A percentile compares a stretch with the other conserved stretches of the same genome.
These are phyloP conservation scores for Alexandromys fortis DNA, from an alignment of 2,113 vertebrate species.

Conservation along the genomic window DNA sequence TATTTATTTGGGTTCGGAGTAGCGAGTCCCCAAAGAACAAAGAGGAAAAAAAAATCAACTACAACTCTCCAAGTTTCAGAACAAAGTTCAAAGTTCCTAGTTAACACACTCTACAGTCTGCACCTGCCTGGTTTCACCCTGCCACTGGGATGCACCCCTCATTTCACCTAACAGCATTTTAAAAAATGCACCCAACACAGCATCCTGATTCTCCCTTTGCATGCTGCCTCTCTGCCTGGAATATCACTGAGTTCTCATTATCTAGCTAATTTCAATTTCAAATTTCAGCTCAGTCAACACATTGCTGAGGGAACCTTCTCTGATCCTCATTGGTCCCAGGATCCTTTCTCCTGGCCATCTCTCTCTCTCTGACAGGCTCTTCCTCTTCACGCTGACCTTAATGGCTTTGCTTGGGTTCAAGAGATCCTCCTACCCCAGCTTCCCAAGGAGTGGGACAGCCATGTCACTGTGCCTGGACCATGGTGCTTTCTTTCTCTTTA, in stretches of 20 bases:
- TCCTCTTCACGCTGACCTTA: too few species aligned
- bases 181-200: too few species aligned
- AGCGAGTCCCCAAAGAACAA: background rate
- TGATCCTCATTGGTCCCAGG: background rate
- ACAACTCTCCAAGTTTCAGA: background rate
- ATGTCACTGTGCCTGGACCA: background rate
- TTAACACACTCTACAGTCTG: background rate
- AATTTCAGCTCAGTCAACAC: background rate
- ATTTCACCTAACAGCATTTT: background rate
- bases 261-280: background rate
- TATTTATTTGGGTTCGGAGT: background rate
- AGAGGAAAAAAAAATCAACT: background rate
- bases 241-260: background rate
- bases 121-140: background rate
- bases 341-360: background rate
- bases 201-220: background rate
- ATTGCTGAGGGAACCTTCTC: constrained; percentile 5
- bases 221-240: background rate
- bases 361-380: background rate
- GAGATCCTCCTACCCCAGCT: background rate
- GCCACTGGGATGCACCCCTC: background rate
- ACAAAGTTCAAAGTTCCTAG: constrained; percentile 3
- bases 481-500: background rate
- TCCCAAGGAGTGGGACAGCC: background rate
- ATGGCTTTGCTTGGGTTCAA: background rate